Evolutionary conservation across 2,888 invertebrate genomes (phyloP).

Genomic region (Cantharis nigra): DNA sequence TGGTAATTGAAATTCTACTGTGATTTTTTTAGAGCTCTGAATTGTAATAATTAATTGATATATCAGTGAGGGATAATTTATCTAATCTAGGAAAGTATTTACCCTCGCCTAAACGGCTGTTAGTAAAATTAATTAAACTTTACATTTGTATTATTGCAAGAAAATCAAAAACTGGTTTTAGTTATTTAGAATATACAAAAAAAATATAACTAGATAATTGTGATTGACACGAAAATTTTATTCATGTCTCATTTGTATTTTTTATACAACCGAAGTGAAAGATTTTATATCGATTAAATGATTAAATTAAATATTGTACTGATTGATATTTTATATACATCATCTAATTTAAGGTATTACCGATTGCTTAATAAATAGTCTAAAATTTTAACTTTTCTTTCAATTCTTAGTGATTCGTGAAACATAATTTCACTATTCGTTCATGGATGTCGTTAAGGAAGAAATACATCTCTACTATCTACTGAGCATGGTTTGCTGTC

Average conservation of each 20-base stretch:
- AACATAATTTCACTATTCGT: too few relatives aligned
- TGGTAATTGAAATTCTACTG: background rate
- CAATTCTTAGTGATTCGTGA: background rate
- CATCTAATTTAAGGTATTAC: background rate
- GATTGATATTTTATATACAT: conserved; percentile 1
- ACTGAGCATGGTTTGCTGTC: too few relatives aligned
- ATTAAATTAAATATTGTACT: conserved; percentile 5
- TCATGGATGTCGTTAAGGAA: too few relatives aligned
- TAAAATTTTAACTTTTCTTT: background rate
- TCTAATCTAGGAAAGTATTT: background rate
- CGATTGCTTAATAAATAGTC: background rate
- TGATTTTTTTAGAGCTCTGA: background rate
- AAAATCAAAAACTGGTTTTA: background rate
- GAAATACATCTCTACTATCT: too few relatives aligned
- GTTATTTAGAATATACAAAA: background rate
- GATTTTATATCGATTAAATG: conserved; percentile 4
- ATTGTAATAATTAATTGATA: background rate
- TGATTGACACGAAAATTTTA: conserved; percentile 12
- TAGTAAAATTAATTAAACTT: background rate
- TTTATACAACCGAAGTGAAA: conserved; percentile 13
- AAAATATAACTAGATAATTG: conserved; percentile 10
- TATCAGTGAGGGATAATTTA: background rate
- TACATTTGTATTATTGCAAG: background rate
- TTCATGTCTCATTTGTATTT: conserved; percentile 17
- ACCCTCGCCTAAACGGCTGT: background rate